These are phyloP conservation scores for Andrena fulva DNA, from an alignment of 2,888 invertebrate genomes.

Conservation along the genomic window DNA sequence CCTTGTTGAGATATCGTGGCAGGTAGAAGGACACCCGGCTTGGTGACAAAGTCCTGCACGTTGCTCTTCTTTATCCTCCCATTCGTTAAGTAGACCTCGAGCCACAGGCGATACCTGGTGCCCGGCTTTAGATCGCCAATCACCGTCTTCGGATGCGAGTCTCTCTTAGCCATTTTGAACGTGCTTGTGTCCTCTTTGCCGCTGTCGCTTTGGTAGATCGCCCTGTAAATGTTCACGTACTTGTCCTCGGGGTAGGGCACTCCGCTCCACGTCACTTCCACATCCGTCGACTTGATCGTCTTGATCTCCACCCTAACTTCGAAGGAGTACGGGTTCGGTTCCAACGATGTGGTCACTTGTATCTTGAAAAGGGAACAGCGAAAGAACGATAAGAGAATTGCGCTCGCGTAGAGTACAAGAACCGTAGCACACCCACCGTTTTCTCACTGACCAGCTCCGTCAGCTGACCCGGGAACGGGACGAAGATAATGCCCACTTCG, in stretches of 20 bases:
- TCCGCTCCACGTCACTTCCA: slow-evolving; percentile 93
- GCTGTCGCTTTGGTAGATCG: slow-evolving; percentile 92
- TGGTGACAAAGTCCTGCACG: slow-evolving; percentile 94
- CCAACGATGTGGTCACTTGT: slow-evolving; percentile 78
- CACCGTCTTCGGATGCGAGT: slow-evolving; percentile 89
- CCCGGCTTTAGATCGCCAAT: slow-evolving; percentile 91
- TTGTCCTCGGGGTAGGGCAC: slow-evolving; percentile 96
- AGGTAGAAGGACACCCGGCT: slow-evolving; percentile 87
- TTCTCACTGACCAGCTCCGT: slow-evolving; percentile 91
- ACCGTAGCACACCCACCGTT: slow-evolving; percentile 85
- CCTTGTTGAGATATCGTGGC: slow-evolving; percentile 86
- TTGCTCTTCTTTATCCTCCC: slow-evolving; percentile 96
- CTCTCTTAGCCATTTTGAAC: slow-evolving; percentile 91
- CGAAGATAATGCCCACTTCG: slow-evolving; percentile 93
- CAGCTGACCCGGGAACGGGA: slow-evolving; percentile 92
- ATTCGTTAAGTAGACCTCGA: slow-evolving; percentile 95
- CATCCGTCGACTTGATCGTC: slow-evolving; percentile 91
- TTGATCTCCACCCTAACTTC: slow-evolving; percentile 91
- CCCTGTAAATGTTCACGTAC: slow-evolving; percentile 95
- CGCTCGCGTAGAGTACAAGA: too few relatives aligned
- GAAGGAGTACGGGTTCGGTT: slow-evolving; percentile 92
- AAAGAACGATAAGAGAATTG: background rate
- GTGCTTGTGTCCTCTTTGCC: slow-evolving; percentile 90
- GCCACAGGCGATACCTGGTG: slow-evolving; percentile 94
- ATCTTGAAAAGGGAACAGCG: slow-evolving; percentile 66